These are phyloP conservation scores for Fundulus diaphanus DNA, from an alignment of 2,797 vertebrate genomes.

Conservation along the genomic window DNA sequence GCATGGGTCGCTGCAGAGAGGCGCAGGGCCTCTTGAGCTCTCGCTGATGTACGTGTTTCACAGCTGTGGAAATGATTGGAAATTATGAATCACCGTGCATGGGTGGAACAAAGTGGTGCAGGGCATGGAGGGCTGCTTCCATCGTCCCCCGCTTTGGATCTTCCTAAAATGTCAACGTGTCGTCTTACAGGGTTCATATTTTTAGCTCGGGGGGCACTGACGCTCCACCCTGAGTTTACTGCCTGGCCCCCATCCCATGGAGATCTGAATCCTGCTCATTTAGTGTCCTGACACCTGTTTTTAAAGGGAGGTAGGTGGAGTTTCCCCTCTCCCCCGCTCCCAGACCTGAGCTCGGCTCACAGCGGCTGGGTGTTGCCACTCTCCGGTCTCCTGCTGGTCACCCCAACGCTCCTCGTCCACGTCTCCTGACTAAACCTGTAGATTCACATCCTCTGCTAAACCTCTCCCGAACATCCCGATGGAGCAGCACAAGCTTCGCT, in stretches of 20 bases:
- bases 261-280: slow-evolving; percentile 68
- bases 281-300: slow-evolving; percentile 78
- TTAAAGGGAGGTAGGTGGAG: slow-evolving; percentile 75
- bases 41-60: slow-evolving; percentile 45
- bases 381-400: slow-evolving; percentile 40
- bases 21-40: slow-evolving; percentile 21
- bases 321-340: slow-evolving; percentile 69
- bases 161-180: slow-evolving; percentile 79
- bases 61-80: slow-evolving; percentile 50
- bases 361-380: slow-evolving; percentile 68
- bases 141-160: slow-evolving; percentile 53
- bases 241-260: slow-evolving; percentile 34
- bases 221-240: slow-evolving; percentile 34
- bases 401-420: slow-evolving; percentile 5
- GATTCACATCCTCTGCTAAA: background rate
- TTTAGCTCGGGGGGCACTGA: slow-evolving; percentile 70
- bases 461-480: slow-evolving; percentile 30
- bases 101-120: slow-evolving; percentile 9
- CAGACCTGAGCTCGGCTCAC: slow-evolving; percentile 73
- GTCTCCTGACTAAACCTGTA: background rate
- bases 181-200: slow-evolving; percentile 80
- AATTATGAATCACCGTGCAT: slow-evolving; percentile 36
- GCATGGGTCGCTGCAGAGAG: slow-evolving; percentile 15
- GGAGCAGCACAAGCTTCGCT: slow-evolving; percentile 70
- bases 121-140: slow-evolving; percentile 59